A percentile compares a stretch with the other conserved stretches of the same genome.
These are phyloP conservation scores for Drosophila pandora DNA, from an alignment of 1,140 invertebrate genomes.

Conservation along the genomic window DNA sequence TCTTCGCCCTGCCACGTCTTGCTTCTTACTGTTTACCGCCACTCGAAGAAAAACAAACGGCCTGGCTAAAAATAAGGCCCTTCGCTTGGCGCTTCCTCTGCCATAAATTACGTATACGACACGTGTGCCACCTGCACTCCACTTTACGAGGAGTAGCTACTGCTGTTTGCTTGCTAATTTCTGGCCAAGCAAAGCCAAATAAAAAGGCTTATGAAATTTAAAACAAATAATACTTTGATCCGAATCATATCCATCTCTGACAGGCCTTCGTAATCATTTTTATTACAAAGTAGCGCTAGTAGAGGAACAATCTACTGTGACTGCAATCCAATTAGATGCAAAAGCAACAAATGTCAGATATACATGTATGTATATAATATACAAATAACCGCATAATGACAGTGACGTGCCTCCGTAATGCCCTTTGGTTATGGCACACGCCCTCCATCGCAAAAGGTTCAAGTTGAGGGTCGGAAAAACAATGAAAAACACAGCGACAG, in stretches of 20 bases:
- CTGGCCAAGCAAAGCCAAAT: not conserved
- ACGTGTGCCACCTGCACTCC: slow-evolving; percentile 16
- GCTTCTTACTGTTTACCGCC: slow-evolving; percentile 20
- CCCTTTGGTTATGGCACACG: slow-evolving; percentile 28
- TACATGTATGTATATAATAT: not conserved
- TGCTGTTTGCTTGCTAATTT: not conserved
- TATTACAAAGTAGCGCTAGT: slow-evolving; percentile 1
- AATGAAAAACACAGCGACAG: not conserved
- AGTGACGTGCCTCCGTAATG: slow-evolving; percentile 41
- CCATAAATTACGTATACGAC: slow-evolving; percentile 52
- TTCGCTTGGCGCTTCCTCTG: slow-evolving; percentile 22
- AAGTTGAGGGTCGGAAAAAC: slow-evolving; percentile 63
- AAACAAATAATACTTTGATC: slow-evolving; percentile 14
- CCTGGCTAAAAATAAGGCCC: slow-evolving; percentile 42
- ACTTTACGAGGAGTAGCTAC: not conserved
- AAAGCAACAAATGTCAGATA: slow-evolving; percentile 47
- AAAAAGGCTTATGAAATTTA: not conserved
- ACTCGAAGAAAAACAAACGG: slow-evolving; percentile 19
- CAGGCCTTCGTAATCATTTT: not conserved
- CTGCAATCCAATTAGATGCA: slow-evolving; percentile 54
- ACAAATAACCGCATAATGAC: slow-evolving; percentile 39
- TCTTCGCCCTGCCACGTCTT: not conserved
- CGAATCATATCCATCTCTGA: not conserved
- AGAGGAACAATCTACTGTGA: not conserved
- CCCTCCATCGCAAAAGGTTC: slow-evolving; percentile 44